These are phyloP conservation scores for Empis stercorea DNA, from an alignment of 2,888 invertebrate species.

Conservation along the genomic window DNA sequence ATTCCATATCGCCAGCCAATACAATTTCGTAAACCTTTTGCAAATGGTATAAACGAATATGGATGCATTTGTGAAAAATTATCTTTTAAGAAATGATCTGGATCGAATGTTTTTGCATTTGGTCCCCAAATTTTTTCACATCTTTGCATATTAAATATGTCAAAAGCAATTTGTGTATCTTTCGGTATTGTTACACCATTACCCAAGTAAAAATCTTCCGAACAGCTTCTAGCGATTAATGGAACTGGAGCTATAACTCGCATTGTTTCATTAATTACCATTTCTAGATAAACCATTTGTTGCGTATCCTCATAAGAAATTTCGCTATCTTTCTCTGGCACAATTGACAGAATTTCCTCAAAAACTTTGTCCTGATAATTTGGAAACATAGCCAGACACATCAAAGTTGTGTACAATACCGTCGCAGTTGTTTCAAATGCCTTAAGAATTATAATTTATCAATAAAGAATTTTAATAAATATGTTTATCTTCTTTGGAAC, in stretches of 20 bases:
- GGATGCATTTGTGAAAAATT: conserved; percentile 26
- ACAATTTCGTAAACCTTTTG: conserved; percentile 31
- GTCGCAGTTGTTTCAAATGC: conserved; percentile 33
- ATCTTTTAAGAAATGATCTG: conserved; percentile 25
- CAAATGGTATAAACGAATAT: conserved; percentile 30
- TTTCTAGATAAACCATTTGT: conserved; percentile 28
- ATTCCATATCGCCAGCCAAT: conserved; percentile 30
- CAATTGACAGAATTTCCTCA: conserved; percentile 5
- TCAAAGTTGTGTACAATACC: conserved; percentile 21
- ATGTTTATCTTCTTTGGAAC: neutral
- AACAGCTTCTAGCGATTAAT: conserved; percentile 23
- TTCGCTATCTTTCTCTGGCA: conserved; percentile 13
- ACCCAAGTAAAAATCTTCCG: conserved; percentile 20
- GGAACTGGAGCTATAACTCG: conserved; percentile 29
- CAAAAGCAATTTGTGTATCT: conserved; percentile 27
- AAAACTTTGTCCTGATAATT: conserved; percentile 18
- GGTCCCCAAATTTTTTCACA: conserved; percentile 27
- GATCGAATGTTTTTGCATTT: conserved; percentile 22
- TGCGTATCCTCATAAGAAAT: conserved; percentile 24
- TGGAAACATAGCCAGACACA: conserved; percentile 28
- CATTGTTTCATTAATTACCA: conserved; percentile 30
- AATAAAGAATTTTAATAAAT: neutral
- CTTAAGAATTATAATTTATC: conserved; percentile 7
- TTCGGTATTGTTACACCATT: conserved; percentile 25
- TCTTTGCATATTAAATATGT: conserved; percentile 31